phyloP scores from a whole-genome alignment of 1,140 invertebrate species.

The Drosophila tsacasi region DNA sequence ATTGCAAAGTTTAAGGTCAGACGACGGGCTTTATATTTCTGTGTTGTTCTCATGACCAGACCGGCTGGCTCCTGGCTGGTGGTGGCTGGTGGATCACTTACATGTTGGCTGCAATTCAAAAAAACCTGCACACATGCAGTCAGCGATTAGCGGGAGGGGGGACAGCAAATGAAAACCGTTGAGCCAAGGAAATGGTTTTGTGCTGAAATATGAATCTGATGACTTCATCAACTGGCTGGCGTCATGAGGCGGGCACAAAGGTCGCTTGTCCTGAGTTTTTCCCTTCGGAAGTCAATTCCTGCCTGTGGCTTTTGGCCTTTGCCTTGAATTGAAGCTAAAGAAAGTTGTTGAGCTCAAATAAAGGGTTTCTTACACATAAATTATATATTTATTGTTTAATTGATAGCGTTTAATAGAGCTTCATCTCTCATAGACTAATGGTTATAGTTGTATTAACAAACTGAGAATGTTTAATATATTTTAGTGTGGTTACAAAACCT shows the following conservation, averaged over 20 bases:
- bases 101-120: slow-evolving; percentile 44
- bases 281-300: slow-evolving; percentile 15
- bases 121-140: slow-evolving; percentile 6
- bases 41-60: slow-evolving; percentile 22
- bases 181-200: slow-evolving; percentile 28
- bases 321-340: neutral
- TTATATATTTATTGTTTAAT: neutral
- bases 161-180: slow-evolving; percentile 24
- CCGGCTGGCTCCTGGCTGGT: slow-evolving; percentile 4
- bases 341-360: neutral
- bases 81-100: slow-evolving; percentile 7
- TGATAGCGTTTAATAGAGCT: neutral
- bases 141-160: slow-evolving; percentile 14
- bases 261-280: slow-evolving; percentile 27
- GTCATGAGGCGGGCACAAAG: slow-evolving; percentile 34
- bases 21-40: slow-evolving; percentile 9
- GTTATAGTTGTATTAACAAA: neutral
- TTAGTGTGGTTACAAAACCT: neutral
- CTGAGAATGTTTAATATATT: neutral
- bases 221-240: slow-evolving; percentile 63
- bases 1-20: slow-evolving; percentile 67
- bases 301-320: slow-evolving; percentile 24
- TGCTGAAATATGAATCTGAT: slow-evolving; percentile 45
- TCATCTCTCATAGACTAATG: neutral
- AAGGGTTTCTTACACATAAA: neutral